phyloP scores from a whole-genome alignment of 1,140 invertebrate species.

The Oscheius sp. region DNA sequence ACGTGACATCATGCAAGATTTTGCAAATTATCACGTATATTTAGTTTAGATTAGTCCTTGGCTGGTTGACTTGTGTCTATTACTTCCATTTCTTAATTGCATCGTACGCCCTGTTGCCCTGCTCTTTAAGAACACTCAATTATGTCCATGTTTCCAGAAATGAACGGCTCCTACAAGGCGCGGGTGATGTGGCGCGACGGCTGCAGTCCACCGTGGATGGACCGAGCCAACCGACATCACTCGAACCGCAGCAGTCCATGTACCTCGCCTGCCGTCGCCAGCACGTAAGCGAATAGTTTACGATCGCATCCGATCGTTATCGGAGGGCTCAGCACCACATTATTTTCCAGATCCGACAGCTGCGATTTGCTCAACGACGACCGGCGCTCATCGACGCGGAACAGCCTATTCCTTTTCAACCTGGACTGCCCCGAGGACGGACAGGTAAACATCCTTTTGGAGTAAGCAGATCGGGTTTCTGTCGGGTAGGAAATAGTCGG shows the following conservation, averaged over 20 bases:
- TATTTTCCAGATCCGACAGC: constrained; percentile 24
- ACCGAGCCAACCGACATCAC: not conserved
- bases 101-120: no score
- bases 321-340: constrained; percentile 4
- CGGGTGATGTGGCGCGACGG: constrained; percentile 21
- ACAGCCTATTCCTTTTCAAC: constrained; percentile 6
- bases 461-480: no score
- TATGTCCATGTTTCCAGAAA: constrained; percentile 4
- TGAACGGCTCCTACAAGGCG: constrained; percentile 28
- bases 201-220: constrained; percentile 27
- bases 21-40: no score
- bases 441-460: not conserved
- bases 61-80: no score
- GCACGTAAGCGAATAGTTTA: constrained; percentile 10
- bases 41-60: no score
- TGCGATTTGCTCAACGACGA: constrained; percentile 22
- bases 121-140: not conserved
- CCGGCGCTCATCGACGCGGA: not conserved
- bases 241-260: constrained; percentile 14
- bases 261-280: constrained; percentile 18
- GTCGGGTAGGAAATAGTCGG: no score
- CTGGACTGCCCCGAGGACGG: not conserved
- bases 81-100: no score
- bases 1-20: no score
- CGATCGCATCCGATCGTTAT: not conserved